phyloP scores from a whole-genome alignment of 2,888 invertebrate species.

The Diplolepis rosae region DNA sequence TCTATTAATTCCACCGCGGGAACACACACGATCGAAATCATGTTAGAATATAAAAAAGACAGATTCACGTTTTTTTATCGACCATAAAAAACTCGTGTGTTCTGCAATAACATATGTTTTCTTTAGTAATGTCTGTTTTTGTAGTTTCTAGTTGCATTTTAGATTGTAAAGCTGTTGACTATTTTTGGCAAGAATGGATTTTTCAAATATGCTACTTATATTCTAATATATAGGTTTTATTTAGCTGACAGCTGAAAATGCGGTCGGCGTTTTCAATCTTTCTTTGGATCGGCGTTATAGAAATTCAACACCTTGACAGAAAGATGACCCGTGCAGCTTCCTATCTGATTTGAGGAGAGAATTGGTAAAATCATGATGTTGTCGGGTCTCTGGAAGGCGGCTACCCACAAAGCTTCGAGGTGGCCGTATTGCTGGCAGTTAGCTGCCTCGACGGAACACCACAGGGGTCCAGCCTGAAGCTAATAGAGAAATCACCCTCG shows the following conservation, averaged over 20 bases:
- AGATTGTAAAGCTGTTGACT: too few relatives aligned
- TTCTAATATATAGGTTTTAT: background rate
- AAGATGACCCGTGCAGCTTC: slow-evolving; percentile 33
- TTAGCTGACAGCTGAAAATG: slow-evolving; percentile 10
- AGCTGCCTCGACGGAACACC: slow-evolving; percentile 49
- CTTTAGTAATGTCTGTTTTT: background rate
- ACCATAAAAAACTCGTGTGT: slow-evolving; percentile 1
- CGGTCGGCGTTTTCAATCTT: slow-evolving; percentile 18
- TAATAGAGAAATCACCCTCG: slow-evolving; percentile 68
- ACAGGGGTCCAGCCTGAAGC: slow-evolving; percentile 60
- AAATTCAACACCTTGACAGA: slow-evolving; percentile 36
- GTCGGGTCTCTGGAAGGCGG: slow-evolving; percentile 48
- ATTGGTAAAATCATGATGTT: slow-evolving; percentile 62
- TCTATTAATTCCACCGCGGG: slow-evolving; percentile 19
- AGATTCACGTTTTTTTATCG: background rate
- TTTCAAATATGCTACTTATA: background rate
- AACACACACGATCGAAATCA: slow-evolving; percentile 4
- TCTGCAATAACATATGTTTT: background rate
- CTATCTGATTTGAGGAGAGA: slow-evolving; percentile 48
- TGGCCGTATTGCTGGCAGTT: slow-evolving; percentile 53
- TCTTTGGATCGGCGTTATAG: slow-evolving; percentile 20
- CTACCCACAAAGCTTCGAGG: slow-evolving; percentile 62
- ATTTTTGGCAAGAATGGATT: too few relatives aligned
- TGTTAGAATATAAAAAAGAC: slow-evolving; percentile 21
- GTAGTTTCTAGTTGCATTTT: too few relatives aligned